Evolutionary conservation across 2,888 invertebrate species (phyloP), one percentile per base, ranked within the genome.

Genomic region (Hypsopygia costalis): DNA sequence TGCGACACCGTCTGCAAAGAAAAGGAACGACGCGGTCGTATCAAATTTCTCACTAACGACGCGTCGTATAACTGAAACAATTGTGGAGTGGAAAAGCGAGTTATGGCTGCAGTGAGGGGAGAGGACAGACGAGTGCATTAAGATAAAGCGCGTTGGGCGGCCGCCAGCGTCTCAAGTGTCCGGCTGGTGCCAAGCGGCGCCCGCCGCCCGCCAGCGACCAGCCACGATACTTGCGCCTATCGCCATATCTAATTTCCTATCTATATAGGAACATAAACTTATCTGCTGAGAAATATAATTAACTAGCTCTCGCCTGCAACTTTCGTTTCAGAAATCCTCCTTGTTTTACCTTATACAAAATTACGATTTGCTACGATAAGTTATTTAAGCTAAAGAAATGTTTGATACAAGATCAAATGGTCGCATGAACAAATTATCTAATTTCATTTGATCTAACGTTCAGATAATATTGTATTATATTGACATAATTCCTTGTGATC

Each of bases 81-180:
- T 77, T 57, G 73, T 54, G 48, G 51, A 73, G 79, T 73, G 63
- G 72, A 73, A 74, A 74, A 67, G 65, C 71, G 62, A 81, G 80
- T 81, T 77, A 79, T 74, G 69, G 65, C 53, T 58, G 65, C 51
- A 65, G 69, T 68, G 73, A 81, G 64, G 67, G 62, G 61, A 75
- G 67, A 59, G 68, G 78, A 81, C 78, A 73, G 70, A 68, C 71
- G 70, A 80, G 79, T 79, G 74, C 78, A 85, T 81, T 85, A 81
- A 85, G 82, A 83, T 79, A 80, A 80, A 82, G 74, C 75, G 75
- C 54, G 61, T 82, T 86, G 85, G 86, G 81, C 67, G 63, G 52
- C 51, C 55, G 85, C 83, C 87, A 86, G 76, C 76, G 76, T 81
- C 82, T 85, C 79, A 69, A 86, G 85, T 83, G 75, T 72, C 77